Evolutionary conservation across 2,113 vertebrate genomes (phyloP), one percentile per base, ranked within the genome.

Genomic region (Malurus elegans): DNA sequence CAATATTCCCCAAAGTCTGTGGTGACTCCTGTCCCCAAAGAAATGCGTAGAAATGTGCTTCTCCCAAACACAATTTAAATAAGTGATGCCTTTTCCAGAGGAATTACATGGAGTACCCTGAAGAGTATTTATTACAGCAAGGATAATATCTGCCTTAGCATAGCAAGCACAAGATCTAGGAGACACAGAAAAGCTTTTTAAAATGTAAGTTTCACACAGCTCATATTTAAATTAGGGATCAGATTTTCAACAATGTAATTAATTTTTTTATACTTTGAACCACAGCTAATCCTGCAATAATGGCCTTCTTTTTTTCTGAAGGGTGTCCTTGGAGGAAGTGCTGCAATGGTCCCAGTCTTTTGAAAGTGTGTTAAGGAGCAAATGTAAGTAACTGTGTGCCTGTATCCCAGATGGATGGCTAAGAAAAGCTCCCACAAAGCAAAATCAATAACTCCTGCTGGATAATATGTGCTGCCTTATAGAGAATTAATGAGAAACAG

Each of bases 271-370:
- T 58, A 10, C 13, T 28, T 53, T 38, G 47, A 78, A 50, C 28
- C 9, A 44, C 6, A 31, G n/a, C 16, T 85, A 88, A 92, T 75
- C 25, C 23, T 54, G 62, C 51, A 90, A 88, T 48, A 36, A 67
- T 31, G 38, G 19, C 71, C 72, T 38, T 80, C 17, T 24, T 96
- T 93, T 94, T 95, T 93, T 84, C 71, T 91, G 66, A 95, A 98
- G 97, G 6, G 8, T 97, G 8, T 92, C 95, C 66, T 72, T 95
- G 80, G 96, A 98, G 10, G 97, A 98, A 93, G 92, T 94, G 10
- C 73, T 97, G 14, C 86, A 93, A 61, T 97, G 96, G 97, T 95
- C 97, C 67, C 96, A 97, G 66, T 97, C 97, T 62, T 97, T 97
- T 31, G 96, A 98, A 93, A 96, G 94, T 17, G 26, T 97, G 82